Base-by-base conservation (phyloP, 2,888 invertebrate genomes). In the Sinhomidia bicolor region DNA sequence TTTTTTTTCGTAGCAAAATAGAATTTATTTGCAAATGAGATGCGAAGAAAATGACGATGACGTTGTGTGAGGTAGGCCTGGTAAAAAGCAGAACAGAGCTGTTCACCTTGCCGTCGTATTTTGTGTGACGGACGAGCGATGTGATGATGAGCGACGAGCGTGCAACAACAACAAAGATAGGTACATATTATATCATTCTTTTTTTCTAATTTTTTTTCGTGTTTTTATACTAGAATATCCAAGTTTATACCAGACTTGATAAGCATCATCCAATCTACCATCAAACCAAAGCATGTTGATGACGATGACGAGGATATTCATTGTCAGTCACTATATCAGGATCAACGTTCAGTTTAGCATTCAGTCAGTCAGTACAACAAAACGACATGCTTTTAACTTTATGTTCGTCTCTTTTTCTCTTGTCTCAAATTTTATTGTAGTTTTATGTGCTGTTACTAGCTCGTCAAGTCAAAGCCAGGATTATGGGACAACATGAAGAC, bases 361-460 rank as follows among this genome's bases (percentile, higher is more conserved):
- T n/a, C n/a, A n/a, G n/a, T n/a, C n/a, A n/a, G n/a, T n/a, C n/a
- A n/a, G n/a, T n/a, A n/a, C n/a, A 60, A 60, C 26, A 26, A 26
- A 14, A 10, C 20, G 23, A 41, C 20, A 41, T 68, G 68, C 41
- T 68, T 0, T 12, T 29, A 14, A 6, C 26, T 62, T 60, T 23
- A n/a, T n/a, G n/a, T 2, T 5, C 9, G 26, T 12, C 4, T n/a
- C 26, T 60, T 23, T n/a, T 26, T 36, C 36, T 36, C 7, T 29
- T 65, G 32, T 32, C 32, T 65, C 6, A 12, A 36, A 20, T 68
- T 68, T 68, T 68, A 68, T 68, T 68, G 41, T 68, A 36, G 36
- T 68, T 68, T 68, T 68, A 41, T 41, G 41, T 41, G 68, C 20
- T 68, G 68, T 68, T 68, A 41, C 68, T 68, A 68, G 68, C 68